Conservation (phyloP, 2,797 vertebrate genomes). For the Micropoecilia bifurca region DNA sequence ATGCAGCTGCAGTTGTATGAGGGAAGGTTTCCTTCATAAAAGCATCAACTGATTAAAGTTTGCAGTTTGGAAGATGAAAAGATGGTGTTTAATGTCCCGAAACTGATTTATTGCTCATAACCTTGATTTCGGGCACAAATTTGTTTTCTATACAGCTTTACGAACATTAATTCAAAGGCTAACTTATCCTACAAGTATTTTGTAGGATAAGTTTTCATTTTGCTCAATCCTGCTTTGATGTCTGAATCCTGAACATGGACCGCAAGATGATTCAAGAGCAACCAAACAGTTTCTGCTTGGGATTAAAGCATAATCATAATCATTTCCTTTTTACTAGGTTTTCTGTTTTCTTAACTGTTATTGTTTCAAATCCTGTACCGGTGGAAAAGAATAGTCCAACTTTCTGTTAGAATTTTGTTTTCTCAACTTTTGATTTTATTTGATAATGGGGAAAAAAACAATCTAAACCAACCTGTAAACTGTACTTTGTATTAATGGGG, state of each 20-base stretch:
- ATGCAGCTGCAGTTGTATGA: neutral
- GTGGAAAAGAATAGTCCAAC: neutral
- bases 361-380: neutral
- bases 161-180: neutral
- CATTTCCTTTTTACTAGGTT: slow-evolving; percentile 1
- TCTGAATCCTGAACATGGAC: neutral
- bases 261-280: neutral
- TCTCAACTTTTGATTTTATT: neutral
- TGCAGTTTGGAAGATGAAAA: neutral
- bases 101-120: neutral
- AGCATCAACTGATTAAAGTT: neutral
- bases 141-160: neutral
- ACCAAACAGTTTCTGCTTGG: neutral
- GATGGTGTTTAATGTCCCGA: neutral
- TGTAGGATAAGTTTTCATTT: neutral
- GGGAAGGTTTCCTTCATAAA: neutral
- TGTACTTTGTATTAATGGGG: neutral
- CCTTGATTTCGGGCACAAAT: neutral
- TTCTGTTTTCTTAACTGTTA: neutral
- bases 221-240: neutral
- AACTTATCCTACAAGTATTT: neutral
- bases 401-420: neutral
- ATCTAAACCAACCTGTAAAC: neutral
- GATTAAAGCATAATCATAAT: too few species aligned
- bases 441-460: neutral